Base-by-base conservation (phyloP, 2,888 invertebrate species). In the Brassicogethes aeneus region DNA sequence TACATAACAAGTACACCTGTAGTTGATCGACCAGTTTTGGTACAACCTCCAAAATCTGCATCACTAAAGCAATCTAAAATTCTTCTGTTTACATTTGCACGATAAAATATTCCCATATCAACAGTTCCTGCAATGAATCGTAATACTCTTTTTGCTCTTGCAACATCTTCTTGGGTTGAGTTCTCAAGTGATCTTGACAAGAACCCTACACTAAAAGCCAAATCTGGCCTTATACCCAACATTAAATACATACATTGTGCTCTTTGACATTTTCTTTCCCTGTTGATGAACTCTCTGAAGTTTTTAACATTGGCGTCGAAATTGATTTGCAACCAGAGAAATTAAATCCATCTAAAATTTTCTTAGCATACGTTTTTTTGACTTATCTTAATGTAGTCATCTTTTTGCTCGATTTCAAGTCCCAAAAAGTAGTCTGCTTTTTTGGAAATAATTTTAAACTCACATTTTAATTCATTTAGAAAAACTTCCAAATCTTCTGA, bases 21-120 rank as follows among this genome's bases (percentile, higher is more conserved):
- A 7, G 50, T 53, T 41, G 44, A 44, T 39, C 44, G 30, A n/a
- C 46, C 42, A n/a, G 44, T 41, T n/a, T 31, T 41, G 1, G 14
- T 38, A 31, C 57, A 57, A 3, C 58, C 57, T 32, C 55, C 61
- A 44, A 57, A 63, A 47, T 66, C 61, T 17, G 62, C 59, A 52
- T 65, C 60, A 16, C 59, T 62, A 41, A 45, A 62, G 34, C 48
- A 45, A 17, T 53, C 50, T 14, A 13, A 32, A n/a, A n/a, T n/a
- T 10, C 45, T 42, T 30, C 34, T 39, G 2, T 56, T 59, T 7
- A 53, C 57, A 23, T 47, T 43, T 15, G 59, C 41, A 38, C 60
- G 60, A 3, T 55, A 60, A 2, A 43, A 17, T 29, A 59, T 51
- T 2, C 52, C 54, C 3, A 40, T 16, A 38, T 56, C 44, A 2